phyloP scores from a whole-genome alignment of 2,888 invertebrate genomes.

The Drosophila seclusa region DNA sequence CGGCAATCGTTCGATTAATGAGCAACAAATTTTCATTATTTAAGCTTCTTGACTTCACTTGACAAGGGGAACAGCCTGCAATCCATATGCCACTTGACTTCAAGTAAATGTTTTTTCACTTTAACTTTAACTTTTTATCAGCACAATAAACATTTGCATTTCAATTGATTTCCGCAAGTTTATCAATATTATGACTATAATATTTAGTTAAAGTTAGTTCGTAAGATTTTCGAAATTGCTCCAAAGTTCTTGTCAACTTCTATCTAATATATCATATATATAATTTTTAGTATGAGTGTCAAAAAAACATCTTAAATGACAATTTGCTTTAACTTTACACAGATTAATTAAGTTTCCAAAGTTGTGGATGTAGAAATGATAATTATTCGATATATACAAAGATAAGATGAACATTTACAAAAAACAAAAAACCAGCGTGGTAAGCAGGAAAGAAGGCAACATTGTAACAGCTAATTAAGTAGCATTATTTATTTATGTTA shows the following conservation, averaged over 20 bases:
- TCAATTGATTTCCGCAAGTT: background rate
- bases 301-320: background rate
- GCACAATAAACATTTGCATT: background rate
- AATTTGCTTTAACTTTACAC: background rate
- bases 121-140: background rate
- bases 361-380: background rate
- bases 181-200: background rate
- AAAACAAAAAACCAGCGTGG: slow-evolving; percentile 7
- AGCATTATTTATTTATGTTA: slow-evolving; percentile 48
- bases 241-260: background rate
- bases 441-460: slow-evolving; percentile 5
- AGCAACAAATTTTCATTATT: slow-evolving; percentile 52
- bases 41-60: background rate
- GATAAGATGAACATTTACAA: no score
- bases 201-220: no score
- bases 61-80: background rate
- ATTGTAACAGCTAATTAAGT: slow-evolving; percentile 38
- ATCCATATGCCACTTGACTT: background rate
- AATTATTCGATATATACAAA: background rate
- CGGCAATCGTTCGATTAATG: slow-evolving; percentile 69
- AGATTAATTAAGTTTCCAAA: background rate
- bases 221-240: no score
- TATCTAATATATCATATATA: background rate
- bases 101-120: background rate
- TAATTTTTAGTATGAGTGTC: no score